Base-by-base conservation (phyloP, 2,888 invertebrate genomes). In the Leptothorax acervorum region DNA sequence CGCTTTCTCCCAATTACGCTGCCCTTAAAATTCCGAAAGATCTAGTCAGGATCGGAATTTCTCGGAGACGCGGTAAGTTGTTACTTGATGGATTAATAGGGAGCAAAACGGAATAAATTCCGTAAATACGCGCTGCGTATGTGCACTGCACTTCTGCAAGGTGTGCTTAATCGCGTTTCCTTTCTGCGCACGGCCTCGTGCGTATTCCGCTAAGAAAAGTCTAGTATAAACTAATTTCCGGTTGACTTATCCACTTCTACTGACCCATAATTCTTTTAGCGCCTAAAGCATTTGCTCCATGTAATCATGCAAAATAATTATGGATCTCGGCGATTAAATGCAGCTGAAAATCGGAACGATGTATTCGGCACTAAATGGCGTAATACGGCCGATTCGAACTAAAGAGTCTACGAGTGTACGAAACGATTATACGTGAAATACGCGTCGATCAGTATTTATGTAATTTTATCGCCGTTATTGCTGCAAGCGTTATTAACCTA, bases 171-270 rank as follows among this genome's bases (percentile, higher is more conserved):
- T 73, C 39, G 57, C 68, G 1, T 45, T 23, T 18, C n/a, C 1
- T 82, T 35, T 55, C n/a, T 63, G 79, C 55, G 39, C 39, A 48
- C 57, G 68, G 31, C 65, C 73, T 84, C 82, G 51, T 68, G 70
- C 11, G 1, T 31, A 63, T 42, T 65, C 70, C 82, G 83, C 15
- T 31, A 87, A 87, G 75, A 89, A 85, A 83, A 87, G 60, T 89
- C 78, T 79, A 86, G 83, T 86, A 85, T 71, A 75, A 82, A 78
- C 88, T 90, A 90, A 92, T 91, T 90, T 91, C 87, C 86, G 87
- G 86, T 82, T 73, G 66, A 82, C 90, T 92, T 90, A 89, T 89
- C 89, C 90, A 92, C 90, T 90, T 92, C 88, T 91, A 90, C 85
- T 91, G 90, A 91, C 89, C 90, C 90, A 91, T 91, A 91, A 88